Conservation (phyloP, 2,888 invertebrate genomes). For the Celastrina argiolus region DNA sequence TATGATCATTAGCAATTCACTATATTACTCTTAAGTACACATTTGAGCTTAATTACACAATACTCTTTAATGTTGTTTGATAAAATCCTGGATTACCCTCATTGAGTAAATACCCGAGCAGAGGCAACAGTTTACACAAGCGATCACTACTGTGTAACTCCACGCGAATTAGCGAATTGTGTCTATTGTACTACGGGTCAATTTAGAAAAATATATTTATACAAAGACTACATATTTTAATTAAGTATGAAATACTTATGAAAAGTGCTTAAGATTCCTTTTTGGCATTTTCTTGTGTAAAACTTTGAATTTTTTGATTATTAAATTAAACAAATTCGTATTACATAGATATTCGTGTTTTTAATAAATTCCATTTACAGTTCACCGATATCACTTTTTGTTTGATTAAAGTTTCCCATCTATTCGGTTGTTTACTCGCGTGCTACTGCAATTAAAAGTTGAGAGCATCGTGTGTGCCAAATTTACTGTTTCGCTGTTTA, state of each 20-base stretch:
- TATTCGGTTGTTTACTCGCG: background rate
- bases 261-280: too few relatives aligned
- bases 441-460: background rate
- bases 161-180: background rate
- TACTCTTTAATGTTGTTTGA: constrained; percentile 5
- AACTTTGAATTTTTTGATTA: too few relatives aligned
- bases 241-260: too few relatives aligned
- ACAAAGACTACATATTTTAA: too few relatives aligned
- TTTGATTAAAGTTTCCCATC: background rate
- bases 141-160: background rate
- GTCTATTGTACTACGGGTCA: too few relatives aligned
- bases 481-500: constrained; percentile 6
- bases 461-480: constrained; percentile 6
- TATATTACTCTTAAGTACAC: background rate
- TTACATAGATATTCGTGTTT: too few relatives aligned
- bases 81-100: constrained; percentile 8
- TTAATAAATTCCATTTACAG: background rate
- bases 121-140: background rate
- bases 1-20: too few relatives aligned
- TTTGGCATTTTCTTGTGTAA: too few relatives aligned
- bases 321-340: too few relatives aligned
- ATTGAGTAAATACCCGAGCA: background rate
- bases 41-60: background rate
- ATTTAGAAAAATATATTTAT: too few relatives aligned
- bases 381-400: background rate